Base-by-base conservation (phyloP, 2,113 vertebrate species). In the Cichladusa arquata region DNA sequence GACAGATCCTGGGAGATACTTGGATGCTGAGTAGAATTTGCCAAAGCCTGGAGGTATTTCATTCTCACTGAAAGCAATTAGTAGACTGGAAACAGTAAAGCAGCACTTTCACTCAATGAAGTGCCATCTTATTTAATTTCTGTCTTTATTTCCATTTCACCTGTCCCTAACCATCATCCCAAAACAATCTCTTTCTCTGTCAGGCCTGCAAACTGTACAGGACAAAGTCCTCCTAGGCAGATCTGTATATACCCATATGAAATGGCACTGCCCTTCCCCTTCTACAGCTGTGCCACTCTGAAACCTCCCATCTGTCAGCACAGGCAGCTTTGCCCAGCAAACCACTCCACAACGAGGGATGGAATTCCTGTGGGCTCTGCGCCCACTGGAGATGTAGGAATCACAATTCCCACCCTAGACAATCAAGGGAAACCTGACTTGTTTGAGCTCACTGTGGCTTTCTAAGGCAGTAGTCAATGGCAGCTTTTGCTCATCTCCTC, bases 331-430 rank as follows among this genome's bases (percentile, higher is more conserved):
- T 38, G 26, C 34, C 12, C 13, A 65, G 28, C 18, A 42, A 50
- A 76, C 31, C 34, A 36, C n/a, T 48, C 56, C 0, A 0, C 3
- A 1, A 26, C 13, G 54, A 48, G 47, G 17, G 40, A 23, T 48
- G 25, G 45, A 61, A 54, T 26, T 76, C 62, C 70, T 6, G 3
- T 16, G 66, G 45, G 33, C 33, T 20, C 48, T 34, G 25, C 0
- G 0, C 57, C 36, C 29, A 2, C 1, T 53, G 40, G 4, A 53
- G 26, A 25, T 25, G 45, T 38, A 60, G 4, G 64, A 80, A 56
- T 85, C n/a, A 62, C 14, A 40, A 18, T 60, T 81, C 81, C 56
- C 42, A 14, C 31, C 20, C 31, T 33, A 5, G 18, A 26, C 38
- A 72, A 34, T 50, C n/a, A n/a, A 40, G 40, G 25, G 47, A 86